phyloP scores from a whole-genome alignment of 1,140 invertebrate species.

The Rhysida immarginata region DNA sequence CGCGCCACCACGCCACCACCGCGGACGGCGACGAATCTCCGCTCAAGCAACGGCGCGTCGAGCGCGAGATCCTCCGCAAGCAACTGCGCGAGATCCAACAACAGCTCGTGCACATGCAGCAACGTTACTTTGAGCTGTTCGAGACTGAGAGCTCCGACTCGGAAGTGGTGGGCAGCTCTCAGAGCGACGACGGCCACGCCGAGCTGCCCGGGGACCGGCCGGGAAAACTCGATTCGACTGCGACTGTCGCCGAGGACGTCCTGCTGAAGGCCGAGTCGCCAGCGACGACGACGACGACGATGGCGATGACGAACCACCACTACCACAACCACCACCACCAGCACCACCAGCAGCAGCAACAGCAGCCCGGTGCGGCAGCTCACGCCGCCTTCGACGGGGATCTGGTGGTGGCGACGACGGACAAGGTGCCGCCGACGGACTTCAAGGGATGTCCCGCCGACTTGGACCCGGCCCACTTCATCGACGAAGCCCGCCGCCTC shows the following conservation, averaged over 20 bases:
- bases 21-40: neutral
- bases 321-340: conserved; percentile 12
- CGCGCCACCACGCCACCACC: neutral
- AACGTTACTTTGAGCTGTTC: conserved; percentile 73
- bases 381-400: neutral
- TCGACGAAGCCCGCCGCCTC: conserved; percentile 15
- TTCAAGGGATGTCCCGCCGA: neutral
- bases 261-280: conserved; percentile 28
- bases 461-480: conserved; percentile 15
- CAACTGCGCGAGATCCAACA: conserved; percentile 74
- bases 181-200: conserved; percentile 16
- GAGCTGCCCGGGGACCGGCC: conserved; percentile 14
- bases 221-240: neutral
- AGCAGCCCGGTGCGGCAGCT: neutral
- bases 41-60: conserved; percentile 12
- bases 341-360: neutral
- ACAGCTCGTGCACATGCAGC: conserved; percentile 75
- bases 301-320: conserved; percentile 7
- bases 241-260: conserved; percentile 21
- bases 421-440: neutral
- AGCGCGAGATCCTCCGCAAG: conserved; percentile 52
- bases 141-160: conserved; percentile 47
- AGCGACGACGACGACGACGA: conserved; percentile 13
- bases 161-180: conserved; percentile 31
- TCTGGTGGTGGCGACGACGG: neutral